Base-by-base conservation (phyloP, 2,888 invertebrate species). In the Zaprionus lineosus region DNA sequence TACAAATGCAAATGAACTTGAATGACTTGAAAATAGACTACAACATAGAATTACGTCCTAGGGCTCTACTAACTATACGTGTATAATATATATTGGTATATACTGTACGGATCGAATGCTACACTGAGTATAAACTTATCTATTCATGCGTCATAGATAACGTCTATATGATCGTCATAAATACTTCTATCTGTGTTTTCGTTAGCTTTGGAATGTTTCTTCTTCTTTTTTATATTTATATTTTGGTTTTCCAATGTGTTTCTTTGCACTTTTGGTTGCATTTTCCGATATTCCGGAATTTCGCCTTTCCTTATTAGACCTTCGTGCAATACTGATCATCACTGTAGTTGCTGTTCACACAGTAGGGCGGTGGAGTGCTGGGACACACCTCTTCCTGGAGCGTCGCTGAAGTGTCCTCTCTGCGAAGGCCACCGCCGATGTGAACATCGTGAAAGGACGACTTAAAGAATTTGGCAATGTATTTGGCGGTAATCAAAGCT, bases 271-370 rank as follows among this genome's bases (percentile, higher is more conserved):
- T 14, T 40, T 19, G n/a, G 3, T 31, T 29, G 18, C 6, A 15
- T n/a, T n/a, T 21, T 47, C 3, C 16, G 26, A 28, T 37, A 14
- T 41, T n/a, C n/a, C n/a, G n/a, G n/a, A n/a, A n/a, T n/a, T n/a
- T n/a, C n/a, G 28, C 8, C 21, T 16, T 11, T 4, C 0, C 0
- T 1, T n/a, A n/a, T 24, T 68, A 87, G 2, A 87, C 86, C 71
- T 87, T 87, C n/a, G 88, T 82, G 31, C 74, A 86, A 65, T 83
- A 88, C 61, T 86, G 79, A 21, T 86, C 81, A 36, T 76, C 75
- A 8, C 48, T 70, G 36, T 56, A 83, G 31, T 46, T 46, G 41
- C 56, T 34, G 6, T 74, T 82, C 3, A 69, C 62, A 6, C 79
- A 82, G 7, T 84, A 88, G 0, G 88, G 88, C 0, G 88, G 87